A percentile compares a stretch with the other conserved stretches of the same genome.
phyloP scores from a whole-genome alignment of 2,888 invertebrate genomes.

The Phortica magna region DNA sequence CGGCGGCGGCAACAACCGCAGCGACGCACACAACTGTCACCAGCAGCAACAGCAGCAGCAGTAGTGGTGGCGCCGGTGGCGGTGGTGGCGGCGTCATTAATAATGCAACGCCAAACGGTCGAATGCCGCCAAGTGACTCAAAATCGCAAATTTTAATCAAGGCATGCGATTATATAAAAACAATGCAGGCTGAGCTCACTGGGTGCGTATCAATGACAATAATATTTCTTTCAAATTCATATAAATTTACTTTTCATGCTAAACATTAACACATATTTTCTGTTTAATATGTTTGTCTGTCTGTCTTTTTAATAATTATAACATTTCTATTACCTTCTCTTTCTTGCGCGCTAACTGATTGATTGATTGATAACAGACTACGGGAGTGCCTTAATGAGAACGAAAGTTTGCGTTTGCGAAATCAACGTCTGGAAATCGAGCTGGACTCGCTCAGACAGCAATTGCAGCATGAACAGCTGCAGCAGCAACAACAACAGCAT shows the following conservation, averaged over 20 bases:
- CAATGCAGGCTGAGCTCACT: slow-evolving; percentile 88
- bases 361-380: slow-evolving; percentile 55
- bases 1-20: slow-evolving; percentile 23
- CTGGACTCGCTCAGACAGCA: slow-evolving; percentile 66
- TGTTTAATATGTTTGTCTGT: too few relatives aligned
- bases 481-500: slow-evolving; percentile 41
- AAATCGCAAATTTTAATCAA: slow-evolving; percentile 97
- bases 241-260: background rate
- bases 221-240: background rate
- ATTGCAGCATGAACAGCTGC: slow-evolving; percentile 55
- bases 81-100: background rate
- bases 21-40: background rate
- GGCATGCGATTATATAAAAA: slow-evolving; percentile 95
- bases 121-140: slow-evolving; percentile 83
- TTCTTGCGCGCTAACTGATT: background rate
- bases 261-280: background rate
- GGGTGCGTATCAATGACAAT: slow-evolving; percentile 77
- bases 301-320: background rate
- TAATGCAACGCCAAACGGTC: slow-evolving; percentile 53
- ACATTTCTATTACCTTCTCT: background rate
- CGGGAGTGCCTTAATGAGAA: slow-evolving; percentile 75
- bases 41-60: background rate
- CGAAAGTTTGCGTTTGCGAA: slow-evolving; percentile 68
- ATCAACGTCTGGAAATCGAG: slow-evolving; percentile 70
- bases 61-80: background rate